phyloP scores from a whole-genome alignment of 2,888 invertebrate genomes.

The Sialis lutaria region DNA sequence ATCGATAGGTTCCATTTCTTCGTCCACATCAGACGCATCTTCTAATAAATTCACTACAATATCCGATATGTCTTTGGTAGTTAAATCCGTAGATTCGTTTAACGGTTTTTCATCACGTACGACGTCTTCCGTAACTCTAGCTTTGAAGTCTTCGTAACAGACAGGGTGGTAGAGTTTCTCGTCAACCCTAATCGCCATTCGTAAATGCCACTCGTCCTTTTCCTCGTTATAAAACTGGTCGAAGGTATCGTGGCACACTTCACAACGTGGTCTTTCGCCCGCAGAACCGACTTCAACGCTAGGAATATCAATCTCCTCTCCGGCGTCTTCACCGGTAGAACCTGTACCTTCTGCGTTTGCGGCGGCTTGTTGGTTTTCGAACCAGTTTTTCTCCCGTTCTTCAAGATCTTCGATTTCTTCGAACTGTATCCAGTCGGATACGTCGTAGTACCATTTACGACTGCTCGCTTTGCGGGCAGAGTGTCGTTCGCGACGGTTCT shows the following conservation, averaged over 20 bases:
- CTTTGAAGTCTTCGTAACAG: conserved; percentile 78
- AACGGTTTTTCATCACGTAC: conserved; percentile 15
- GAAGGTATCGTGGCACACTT: conserved; percentile 84
- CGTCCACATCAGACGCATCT: conserved; percentile 14
- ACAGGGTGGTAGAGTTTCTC: conserved; percentile 72
- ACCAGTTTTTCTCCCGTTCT: conserved; percentile 79
- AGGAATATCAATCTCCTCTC: conserved; percentile 41
- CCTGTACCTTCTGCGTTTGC: conserved; percentile 37
- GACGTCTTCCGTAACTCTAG: conserved; percentile 22
- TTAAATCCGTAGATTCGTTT: conserved; percentile 11
- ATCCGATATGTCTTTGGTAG: too few relatives aligned
- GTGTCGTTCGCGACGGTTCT: conserved; percentile 77
- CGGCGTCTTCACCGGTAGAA: conserved; percentile 33
- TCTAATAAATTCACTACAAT: too few relatives aligned
- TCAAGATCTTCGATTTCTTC: conserved; percentile 86
- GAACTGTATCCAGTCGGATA: conserved; percentile 84
- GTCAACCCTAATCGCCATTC: conserved; percentile 63
- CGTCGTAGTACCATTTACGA: conserved; percentile 79
- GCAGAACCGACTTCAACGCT: conserved; percentile 52
- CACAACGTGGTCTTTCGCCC: conserved; percentile 53
- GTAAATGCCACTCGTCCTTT: conserved; percentile 90
- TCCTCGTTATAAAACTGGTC: conserved; percentile 95
- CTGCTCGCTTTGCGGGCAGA: conserved; percentile 68
- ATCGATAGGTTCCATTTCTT: conserved; percentile 19
- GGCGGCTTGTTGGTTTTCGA: conserved; percentile 50